Percentiles rank a stretch among this genome's conserved stretches.
phyloP scores from a whole-genome alignment of 2,888 invertebrate genomes.

The Ceriagrion tenellum region DNA sequence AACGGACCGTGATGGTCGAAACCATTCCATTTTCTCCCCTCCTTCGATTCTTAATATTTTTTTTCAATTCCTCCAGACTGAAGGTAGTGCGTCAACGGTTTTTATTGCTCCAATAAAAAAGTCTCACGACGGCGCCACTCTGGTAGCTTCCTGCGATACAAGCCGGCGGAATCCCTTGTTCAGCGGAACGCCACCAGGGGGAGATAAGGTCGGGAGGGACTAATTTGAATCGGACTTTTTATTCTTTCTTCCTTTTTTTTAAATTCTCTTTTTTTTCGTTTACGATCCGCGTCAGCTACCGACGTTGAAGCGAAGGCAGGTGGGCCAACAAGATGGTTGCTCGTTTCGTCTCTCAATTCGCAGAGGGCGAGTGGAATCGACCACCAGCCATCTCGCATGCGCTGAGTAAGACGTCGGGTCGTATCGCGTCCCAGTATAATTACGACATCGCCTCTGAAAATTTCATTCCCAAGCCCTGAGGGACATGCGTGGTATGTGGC shows the following conservation, averaged over 20 bases:
- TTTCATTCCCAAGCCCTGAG: not conserved
- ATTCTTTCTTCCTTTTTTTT: not conserved
- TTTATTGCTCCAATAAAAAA: conserved; percentile 6
- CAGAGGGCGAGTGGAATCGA: not conserved
- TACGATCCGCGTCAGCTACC: not conserved
- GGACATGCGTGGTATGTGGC: not conserved
- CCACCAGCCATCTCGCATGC: not conserved
- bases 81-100: not conserved
- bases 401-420: not conserved
- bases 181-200: not conserved
- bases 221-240: conserved; percentile 6
- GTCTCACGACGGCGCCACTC: not conserved
- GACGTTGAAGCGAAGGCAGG: not conserved
- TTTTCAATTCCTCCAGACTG: not conserved
- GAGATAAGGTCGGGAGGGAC: not conserved
- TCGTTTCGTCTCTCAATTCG: not conserved
- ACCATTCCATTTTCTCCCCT: not conserved
- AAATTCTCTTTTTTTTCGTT: not conserved
- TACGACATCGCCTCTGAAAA: not conserved
- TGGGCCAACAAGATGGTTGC: not conserved
- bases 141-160: not conserved
- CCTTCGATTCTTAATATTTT: not conserved
- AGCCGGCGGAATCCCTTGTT: not conserved
- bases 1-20: not conserved
- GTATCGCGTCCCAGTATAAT: not conserved